Percentiles rank a stretch among this genome's conserved stretches.
phyloP scores from a whole-genome alignment of 2,797 vertebrate species.

The Lacerta bilineata region DNA sequence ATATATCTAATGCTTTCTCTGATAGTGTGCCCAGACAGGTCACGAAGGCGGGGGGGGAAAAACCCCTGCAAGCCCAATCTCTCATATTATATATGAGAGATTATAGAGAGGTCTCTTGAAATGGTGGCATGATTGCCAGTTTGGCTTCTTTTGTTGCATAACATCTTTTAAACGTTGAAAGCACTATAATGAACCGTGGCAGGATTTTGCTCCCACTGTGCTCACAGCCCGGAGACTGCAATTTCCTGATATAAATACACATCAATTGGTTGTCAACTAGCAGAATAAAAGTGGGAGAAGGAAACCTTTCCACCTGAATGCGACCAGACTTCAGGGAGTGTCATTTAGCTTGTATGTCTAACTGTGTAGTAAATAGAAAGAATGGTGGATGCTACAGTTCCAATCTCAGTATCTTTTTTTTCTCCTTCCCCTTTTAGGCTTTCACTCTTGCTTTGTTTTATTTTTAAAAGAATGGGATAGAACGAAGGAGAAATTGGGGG shows the following conservation, averaged over 20 bases:
- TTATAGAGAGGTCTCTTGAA: conserved; percentile 59
- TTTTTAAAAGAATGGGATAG: not conserved
- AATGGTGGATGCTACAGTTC: not conserved
- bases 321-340: not conserved
- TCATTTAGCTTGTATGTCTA: conserved; percentile 7
- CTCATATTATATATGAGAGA: conserved; percentile 1
- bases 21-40: conserved; percentile 63
- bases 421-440: not conserved
- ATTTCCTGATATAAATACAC: conserved; percentile 39
- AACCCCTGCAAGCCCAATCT: conserved; percentile 24
- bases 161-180: conserved; percentile 62
- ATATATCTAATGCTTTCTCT: conserved; percentile 73
- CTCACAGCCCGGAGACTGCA: conserved; percentile 32
- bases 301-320: conserved; percentile 4
- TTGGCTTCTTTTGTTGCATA: conserved; percentile 59
- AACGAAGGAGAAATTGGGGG: not conserved
- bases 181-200: conserved; percentile 49
- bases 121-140: conserved; percentile 45
- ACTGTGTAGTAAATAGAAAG: conserved; percentile 2
- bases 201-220: conserved; percentile 44
- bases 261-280: conserved; percentile 26
- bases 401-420: not conserved
- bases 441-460: not conserved
- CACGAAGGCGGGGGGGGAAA: not conserved
- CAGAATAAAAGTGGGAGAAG: conserved; percentile 2